Percentiles rank a stretch among this genome's conserved stretches.
phyloP scores from a whole-genome alignment of 2,888 invertebrate genomes.

The Falcaria lacertinaria region DNA sequence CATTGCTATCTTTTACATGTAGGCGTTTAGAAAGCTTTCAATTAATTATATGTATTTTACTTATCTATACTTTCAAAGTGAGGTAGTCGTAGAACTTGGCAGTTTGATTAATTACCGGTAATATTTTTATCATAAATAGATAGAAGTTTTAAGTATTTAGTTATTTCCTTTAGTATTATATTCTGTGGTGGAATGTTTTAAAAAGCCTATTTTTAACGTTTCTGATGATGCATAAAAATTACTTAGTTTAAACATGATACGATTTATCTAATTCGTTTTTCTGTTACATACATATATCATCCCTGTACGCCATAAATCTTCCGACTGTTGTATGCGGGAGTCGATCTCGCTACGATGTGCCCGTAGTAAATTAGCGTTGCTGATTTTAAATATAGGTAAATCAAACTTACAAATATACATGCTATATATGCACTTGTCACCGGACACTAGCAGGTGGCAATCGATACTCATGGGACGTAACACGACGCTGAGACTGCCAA shows the following conservation, averaged over 20 bases:
- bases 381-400: too few relatives aligned
- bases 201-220: too few relatives aligned
- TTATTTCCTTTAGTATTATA: too few relatives aligned
- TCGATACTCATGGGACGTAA: constrained; percentile 69
- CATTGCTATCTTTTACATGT: constrained; percentile 20
- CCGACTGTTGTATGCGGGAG: too few relatives aligned
- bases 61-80: neutral
- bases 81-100: neutral
- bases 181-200: too few relatives aligned
- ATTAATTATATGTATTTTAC: constrained; percentile 3
- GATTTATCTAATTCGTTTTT: too few relatives aligned
- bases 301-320: too few relatives aligned
- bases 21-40: constrained; percentile 17
- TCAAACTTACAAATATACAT: constrained; percentile 8
- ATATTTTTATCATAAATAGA: neutral
- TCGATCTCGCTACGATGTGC: too few relatives aligned
- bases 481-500: constrained; percentile 36
- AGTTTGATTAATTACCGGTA: constrained; percentile 16
- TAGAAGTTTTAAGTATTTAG: neutral
- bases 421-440: constrained; percentile 29
- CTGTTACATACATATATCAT: too few relatives aligned
- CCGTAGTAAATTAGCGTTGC: too few relatives aligned
- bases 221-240: too few relatives aligned
- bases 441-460: constrained; percentile 49
- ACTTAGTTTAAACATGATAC: too few relatives aligned